A percentile compares a stretch with the other conserved stretches of the same genome.
These are phyloP conservation scores for Hecatera dysodea DNA, from an alignment of 2,888 invertebrate species.

Conservation along the genomic window DNA sequence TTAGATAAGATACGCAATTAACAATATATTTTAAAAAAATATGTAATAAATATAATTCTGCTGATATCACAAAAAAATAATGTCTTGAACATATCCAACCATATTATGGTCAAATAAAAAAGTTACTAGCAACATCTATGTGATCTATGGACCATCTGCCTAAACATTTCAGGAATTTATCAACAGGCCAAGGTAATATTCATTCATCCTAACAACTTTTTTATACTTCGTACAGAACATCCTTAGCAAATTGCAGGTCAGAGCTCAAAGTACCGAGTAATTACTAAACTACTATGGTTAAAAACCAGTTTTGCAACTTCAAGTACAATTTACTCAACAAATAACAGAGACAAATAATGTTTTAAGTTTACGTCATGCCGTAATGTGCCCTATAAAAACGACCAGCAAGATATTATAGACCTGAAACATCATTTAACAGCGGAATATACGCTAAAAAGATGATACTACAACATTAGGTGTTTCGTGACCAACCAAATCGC, in stretches of 20 bases:
- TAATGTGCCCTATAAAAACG: slow-evolving; percentile 45
- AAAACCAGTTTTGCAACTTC: slow-evolving; percentile 64
- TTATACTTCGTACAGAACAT: slow-evolving; percentile 17
- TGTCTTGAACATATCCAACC: not conserved
- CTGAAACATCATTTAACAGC: slow-evolving; percentile 28
- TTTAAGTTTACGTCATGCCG: slow-evolving; percentile 41
- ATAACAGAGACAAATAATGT: slow-evolving; percentile 22
- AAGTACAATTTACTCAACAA: slow-evolving; percentile 29
- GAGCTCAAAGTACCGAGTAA: slow-evolving; percentile 38
- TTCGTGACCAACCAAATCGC: slow-evolving; percentile 39
- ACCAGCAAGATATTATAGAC: slow-evolving; percentile 7
- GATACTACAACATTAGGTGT: slow-evolving; percentile 30
- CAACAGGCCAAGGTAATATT: slow-evolving; percentile 32
- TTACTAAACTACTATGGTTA: slow-evolving; percentile 27
- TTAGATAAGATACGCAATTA: not conserved
- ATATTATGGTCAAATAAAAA: slow-evolving; percentile 4
- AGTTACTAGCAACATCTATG: not conserved
- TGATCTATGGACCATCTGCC: not conserved
- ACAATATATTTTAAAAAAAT: not conserved
- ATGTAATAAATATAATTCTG: not conserved
- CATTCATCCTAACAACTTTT: slow-evolving; percentile 33
- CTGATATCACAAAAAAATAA: not conserved
- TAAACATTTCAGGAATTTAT: slow-evolving; percentile 20
- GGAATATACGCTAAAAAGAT: slow-evolving; percentile 30
- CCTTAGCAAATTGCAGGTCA: slow-evolving; percentile 26